Evolutionary conservation across 2,797 vertebrate genomes (phyloP), one percentile per base, ranked within the genome.

Genomic region (Notolepis coatsorum): DNA sequence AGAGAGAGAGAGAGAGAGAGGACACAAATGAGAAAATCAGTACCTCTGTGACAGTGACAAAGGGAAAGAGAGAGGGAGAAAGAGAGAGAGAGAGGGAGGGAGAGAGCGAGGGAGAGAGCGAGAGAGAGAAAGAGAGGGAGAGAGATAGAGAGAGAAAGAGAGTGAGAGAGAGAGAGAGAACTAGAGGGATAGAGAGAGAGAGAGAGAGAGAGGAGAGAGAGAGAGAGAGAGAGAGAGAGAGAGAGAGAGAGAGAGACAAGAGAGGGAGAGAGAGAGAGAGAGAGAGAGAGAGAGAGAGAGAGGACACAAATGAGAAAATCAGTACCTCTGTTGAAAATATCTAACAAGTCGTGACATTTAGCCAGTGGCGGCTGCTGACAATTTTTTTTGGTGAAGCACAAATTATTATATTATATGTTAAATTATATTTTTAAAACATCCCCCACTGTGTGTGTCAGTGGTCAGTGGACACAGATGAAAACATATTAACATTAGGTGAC

Each of bases 111-210:
- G n/a, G n/a, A n/a, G n/a, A n/a, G n/a, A n/a, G n/a, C n/a, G n/a
- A n/a, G n/a, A n/a, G n/a, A n/a, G n/a, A n/a, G n/a, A n/a, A n/a
- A n/a, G n/a, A n/a, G n/a, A n/a, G n/a, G n/a, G n/a, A 59, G 48
- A 39, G 17, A 67, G 69, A 76, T 75, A 79, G 65, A 78, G 62
- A 51, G 47, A 63, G n/a, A 68, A 69, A 64, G 18, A 45, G 12
- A 49, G 56, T 52, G 58, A 8, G 41, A 75, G 50, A 67, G 67
- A 50, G 30, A 52, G 23, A 45, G 63, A 25, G 47, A n/a, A n/a
- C n/a, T n/a, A n/a, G n/a, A n/a, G 24, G 20, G 1, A 10, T 13
- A 20, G 18, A 30, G 28, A 17, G 5, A 7, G 24, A 13, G 15
- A 42, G 7, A 54, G 24, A 25, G 33, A n/a, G n/a, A n/a, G n/a